Conservation (phyloP, 2,888 invertebrate species). For the Listrodromus nycthemerus region DNA sequence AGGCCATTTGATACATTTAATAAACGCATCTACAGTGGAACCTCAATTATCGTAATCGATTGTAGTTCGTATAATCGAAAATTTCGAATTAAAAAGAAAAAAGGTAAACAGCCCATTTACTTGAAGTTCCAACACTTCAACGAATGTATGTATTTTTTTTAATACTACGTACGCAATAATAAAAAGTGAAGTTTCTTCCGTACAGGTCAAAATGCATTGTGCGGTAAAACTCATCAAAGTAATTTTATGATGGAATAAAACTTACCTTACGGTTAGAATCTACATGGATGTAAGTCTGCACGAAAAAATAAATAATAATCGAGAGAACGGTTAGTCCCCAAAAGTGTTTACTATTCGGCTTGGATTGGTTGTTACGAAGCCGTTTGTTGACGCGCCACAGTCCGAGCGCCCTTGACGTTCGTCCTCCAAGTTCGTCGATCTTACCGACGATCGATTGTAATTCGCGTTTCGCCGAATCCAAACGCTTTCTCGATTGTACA, state of each 20-base stretch:
- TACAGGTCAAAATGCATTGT: too few species aligned
- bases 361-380: conserved; percentile 62
- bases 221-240: too few species aligned
- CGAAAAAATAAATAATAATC: conserved; percentile 68
- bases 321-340: conserved; percentile 68
- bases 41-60: too few species aligned
- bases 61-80: too few species aligned
- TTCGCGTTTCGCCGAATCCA: conserved; percentile 74
- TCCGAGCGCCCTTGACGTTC: conserved; percentile 63
- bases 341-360: conserved; percentile 65
- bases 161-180: too few species aligned
- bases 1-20: too few species aligned
- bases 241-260: not conserved
- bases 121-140: too few species aligned
- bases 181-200: too few species aligned
- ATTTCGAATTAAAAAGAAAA: too few species aligned
- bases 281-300: conserved; percentile 64
- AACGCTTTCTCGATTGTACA: conserved; percentile 66
- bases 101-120: too few species aligned
- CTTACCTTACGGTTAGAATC: conserved; percentile 61
- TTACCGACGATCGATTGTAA: conserved; percentile 71
- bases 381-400: conserved; percentile 67
- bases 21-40: too few species aligned
- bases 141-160: too few species aligned
- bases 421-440: conserved; percentile 67